Evolutionary conservation across 2,888 invertebrate species (phyloP), one percentile per base, ranked within the genome.

Genomic region (Cataglyphis altisquamis): DNA sequence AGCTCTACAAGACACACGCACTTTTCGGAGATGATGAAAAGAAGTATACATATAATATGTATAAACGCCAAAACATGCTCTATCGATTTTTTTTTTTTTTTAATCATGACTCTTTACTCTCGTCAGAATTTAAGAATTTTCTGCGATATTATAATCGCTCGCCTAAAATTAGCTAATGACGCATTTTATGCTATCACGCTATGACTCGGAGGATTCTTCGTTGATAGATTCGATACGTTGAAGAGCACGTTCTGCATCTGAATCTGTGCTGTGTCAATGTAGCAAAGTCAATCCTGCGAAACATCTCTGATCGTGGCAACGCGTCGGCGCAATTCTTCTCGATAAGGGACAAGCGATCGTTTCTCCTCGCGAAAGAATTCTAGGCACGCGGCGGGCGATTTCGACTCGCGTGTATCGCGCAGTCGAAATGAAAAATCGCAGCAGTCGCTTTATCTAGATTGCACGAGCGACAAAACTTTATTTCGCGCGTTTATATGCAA

Each of bases 291-390:
- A 52, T 68, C n/a, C 3, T n/a, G 12, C 3, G 3, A 60, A 78
- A 78, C 36, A 78, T 60, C 41, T 67, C 29, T 39, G 39, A 29
- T 55, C 36, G 18, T 21, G 5, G 52, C 25, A 75, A 15, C 18
- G 10, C 36, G 18, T 63, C 48, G 63, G n/a, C 63, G 12, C 21
- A 10, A 18, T 64, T 12, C 8, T 62, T 62, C 32, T 63, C 62
- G 32, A 18, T 75, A 64, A 36, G 48, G 2, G 63, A 36, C 21
- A 4, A 45, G 29, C 12, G 36, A 10, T 18, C 57, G 62, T 45
- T 62, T 29, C 21, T 74, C 3, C 36, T 48, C 36, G 45, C 9
- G n/a, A 60, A 74, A 8, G 41, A 41, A 45, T 78, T 78, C 29
- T 10, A 57, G 68, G 41, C 41, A 21, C 57, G 39, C n/a, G 41